A percentile compares a stretch with the other conserved stretches of the same genome.
Evolutionary conservation across 2,113 vertebrate species (phyloP).

Genomic region (Manacus vitellinus): DNA sequence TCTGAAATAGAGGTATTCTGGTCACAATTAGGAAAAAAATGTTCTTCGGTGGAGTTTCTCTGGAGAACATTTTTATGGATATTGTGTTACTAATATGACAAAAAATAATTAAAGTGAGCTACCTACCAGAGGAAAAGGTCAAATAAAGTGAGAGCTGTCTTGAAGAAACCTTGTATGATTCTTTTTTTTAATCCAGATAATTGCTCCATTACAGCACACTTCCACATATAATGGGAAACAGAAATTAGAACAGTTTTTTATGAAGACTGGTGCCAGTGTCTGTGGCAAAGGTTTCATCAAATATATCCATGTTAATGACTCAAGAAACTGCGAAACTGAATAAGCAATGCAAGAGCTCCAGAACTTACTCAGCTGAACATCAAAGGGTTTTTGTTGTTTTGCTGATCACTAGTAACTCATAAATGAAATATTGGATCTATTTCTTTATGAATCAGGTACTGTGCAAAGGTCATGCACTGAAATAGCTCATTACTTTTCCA

Average conservation of each 20-base stretch:
- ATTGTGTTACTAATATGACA: not conserved
- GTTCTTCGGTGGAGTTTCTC: not conserved
- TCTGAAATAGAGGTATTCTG: not conserved
- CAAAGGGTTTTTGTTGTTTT: not conserved
- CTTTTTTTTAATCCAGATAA: not conserved
- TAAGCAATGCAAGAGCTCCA: not conserved
- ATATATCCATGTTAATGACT: not conserved
- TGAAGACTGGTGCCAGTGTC: not conserved
- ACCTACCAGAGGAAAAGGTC: not conserved
- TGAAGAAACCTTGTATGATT: not conserved
- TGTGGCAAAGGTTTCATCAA: not conserved
- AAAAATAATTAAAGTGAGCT: not conserved
- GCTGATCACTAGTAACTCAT: not conserved
- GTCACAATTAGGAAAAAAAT: not conserved
- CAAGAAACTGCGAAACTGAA: not conserved
- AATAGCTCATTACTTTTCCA: constrained; percentile 12
- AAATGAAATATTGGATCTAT: constrained; percentile 10
- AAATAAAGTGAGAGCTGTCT: not conserved
- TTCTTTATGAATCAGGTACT: constrained; percentile 63
- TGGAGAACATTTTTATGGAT: not conserved
- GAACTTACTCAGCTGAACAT: not conserved
- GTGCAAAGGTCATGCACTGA: not conserved
- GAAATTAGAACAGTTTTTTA: not conserved
- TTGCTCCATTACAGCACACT: not conserved
- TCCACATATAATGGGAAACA: not conserved